A percentile compares a stretch with the other conserved stretches of the same genome.
These are phyloP conservation scores for Pipistrellus nathusii DNA, from an alignment of 2,797 vertebrate species.

Conservation along the genomic window DNA sequence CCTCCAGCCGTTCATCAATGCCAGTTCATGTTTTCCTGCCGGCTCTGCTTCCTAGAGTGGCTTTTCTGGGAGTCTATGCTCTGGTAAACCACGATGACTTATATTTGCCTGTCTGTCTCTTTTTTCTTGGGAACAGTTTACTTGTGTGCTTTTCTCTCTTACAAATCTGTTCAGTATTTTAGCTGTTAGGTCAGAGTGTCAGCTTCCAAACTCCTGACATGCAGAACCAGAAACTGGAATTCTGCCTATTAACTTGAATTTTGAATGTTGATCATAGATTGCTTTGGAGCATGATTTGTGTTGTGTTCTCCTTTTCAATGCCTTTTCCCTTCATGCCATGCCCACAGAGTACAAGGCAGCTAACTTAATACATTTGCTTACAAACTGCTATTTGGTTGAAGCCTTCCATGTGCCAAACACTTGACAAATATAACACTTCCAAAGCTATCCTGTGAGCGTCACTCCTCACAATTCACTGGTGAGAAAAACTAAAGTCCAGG, in stretches of 20 bases:
- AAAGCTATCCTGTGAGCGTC: background rate
- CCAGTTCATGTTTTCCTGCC: background rate
- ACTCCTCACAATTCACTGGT: background rate
- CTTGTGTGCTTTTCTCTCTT: background rate
- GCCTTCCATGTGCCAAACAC: background rate
- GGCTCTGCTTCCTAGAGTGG: background rate
- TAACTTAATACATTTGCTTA: constrained; percentile 15
- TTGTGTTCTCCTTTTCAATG: background rate
- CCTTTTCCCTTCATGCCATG: background rate
- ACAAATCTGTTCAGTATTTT: background rate
- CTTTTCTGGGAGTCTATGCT: background rate
- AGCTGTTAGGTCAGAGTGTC: background rate
- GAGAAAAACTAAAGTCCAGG: background rate
- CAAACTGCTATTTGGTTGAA: background rate
- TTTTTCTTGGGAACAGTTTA: background rate
- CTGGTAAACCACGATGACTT: background rate
- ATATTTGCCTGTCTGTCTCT: background rate
- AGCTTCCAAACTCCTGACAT: background rate
- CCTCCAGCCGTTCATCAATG: background rate
- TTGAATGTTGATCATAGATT: background rate
- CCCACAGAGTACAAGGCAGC: background rate
- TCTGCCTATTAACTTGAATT: background rate
- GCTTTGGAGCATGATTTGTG: background rate
- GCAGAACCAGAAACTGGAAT: background rate
- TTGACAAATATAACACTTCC: background rate